phyloP scores from a whole-genome alignment of 2,113 vertebrate genomes.

The Dolichallabes microphthalmus region DNA sequence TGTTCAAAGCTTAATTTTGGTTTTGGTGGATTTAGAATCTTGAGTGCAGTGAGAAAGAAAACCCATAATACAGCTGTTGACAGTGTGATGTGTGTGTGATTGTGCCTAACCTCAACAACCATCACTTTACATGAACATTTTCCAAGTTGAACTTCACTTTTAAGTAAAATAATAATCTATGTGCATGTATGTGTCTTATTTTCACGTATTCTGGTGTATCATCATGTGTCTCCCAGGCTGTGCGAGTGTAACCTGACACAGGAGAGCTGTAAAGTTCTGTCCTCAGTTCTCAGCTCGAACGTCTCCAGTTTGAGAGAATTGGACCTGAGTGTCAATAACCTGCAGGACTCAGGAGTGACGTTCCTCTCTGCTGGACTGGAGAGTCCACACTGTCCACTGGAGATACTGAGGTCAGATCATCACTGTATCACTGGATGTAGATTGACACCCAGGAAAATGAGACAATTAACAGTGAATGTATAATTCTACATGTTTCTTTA shows the following conservation, averaged over 20 bases:
- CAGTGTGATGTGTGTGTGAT: too few species aligned
- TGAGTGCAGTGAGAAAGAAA: neutral
- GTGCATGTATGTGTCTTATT: slow-evolving; percentile 14
- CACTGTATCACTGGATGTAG: neutral
- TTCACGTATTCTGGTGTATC: neutral
- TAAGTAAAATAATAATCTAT: neutral
- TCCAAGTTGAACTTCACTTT: neutral
- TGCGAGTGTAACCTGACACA: neutral
- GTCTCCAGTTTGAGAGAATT: neutral
- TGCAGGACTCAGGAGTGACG: slow-evolving; percentile 3
- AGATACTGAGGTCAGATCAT: neutral
- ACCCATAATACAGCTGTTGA: too few species aligned
- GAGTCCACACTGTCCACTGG: neutral
- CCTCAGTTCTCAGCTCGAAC: neutral
- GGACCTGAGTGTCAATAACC: slow-evolving; percentile 14
- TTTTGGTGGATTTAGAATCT: neutral
- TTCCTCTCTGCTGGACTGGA: neutral
- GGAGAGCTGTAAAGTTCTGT: slow-evolving; percentile 4
- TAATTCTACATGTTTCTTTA: neutral
- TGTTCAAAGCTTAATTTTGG: neutral
- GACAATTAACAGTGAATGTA: neutral
- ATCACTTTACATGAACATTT: neutral
- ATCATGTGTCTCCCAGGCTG: neutral
- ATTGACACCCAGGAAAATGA: neutral
- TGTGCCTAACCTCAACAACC: neutral